Evolutionary conservation across 2,113 vertebrate genomes (phyloP).

Genomic region (Chloroceryle aenea): DNA sequence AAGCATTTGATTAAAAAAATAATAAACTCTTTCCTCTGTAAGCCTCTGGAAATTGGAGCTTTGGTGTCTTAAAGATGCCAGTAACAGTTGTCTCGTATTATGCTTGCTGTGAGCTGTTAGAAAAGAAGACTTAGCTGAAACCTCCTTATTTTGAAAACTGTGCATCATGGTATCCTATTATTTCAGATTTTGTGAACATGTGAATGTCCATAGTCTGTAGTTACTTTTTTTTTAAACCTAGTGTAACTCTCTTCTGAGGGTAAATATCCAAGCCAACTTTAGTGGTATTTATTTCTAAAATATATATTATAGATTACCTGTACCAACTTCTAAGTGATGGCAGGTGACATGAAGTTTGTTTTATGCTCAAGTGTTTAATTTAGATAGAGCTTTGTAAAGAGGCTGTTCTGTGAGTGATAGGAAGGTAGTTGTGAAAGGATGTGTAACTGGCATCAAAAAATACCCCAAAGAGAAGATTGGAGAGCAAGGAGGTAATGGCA

Average conservation of each 20-base stretch:
- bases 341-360: neutral
- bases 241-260: neutral
- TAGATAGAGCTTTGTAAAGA: neutral
- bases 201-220: neutral
- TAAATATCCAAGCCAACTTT: neutral
- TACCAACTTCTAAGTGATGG: neutral
- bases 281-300: neutral
- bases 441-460: neutral
- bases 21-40: neutral
- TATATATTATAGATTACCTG: neutral
- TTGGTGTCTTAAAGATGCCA: neutral
- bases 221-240: neutral
- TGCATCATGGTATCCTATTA: neutral
- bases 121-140: neutral
- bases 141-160: neutral
- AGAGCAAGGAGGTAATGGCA: neutral
- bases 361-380: neutral
- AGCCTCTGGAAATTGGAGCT: neutral
- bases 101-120: neutral
- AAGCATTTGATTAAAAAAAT: neutral
- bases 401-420: neutral
- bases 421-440: neutral
- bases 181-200: neutral
- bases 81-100: neutral
- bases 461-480: neutral